Evolutionary conservation across 2,113 vertebrate genomes (phyloP).

Genomic region (Lipophrys pholis): DNA sequence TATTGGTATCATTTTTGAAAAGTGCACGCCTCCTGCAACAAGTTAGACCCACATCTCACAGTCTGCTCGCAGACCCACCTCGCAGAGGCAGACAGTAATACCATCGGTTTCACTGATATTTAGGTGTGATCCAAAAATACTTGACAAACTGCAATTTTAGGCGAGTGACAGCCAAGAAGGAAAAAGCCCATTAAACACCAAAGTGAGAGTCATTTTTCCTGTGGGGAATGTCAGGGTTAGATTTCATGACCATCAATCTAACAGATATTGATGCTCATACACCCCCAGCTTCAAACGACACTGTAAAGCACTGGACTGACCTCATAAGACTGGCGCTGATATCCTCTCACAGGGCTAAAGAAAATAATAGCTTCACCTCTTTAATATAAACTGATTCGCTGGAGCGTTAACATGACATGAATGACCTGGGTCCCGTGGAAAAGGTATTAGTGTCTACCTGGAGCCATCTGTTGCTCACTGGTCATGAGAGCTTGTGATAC

Average conservation of each 20-base stretch:
- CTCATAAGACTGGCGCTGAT: not conserved
- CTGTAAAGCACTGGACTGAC: not conserved
- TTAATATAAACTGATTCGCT: constrained; percentile 15
- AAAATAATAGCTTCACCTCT: not conserved
- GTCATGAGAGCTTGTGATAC: constrained; percentile 88
- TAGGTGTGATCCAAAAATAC: not conserved
- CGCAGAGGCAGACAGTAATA: not conserved
- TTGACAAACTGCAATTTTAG: not conserved
- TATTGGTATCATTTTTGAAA: too few relatives aligned
- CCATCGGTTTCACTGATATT: not conserved
- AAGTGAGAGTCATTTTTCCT: not conserved
- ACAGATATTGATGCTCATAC: not conserved
- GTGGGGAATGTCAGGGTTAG: not conserved
- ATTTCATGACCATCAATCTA: not conserved
- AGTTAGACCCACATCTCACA: too few relatives aligned
- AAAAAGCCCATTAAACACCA: not conserved
- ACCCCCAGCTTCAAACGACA: not conserved
- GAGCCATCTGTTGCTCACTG: constrained; percentile 83
- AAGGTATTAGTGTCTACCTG: constrained; percentile 24
- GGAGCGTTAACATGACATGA: constrained; percentile 16
- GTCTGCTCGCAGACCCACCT: too few relatives aligned
- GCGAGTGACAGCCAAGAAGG: not conserved
- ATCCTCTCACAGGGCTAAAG: not conserved
- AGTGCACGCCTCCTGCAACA: too few relatives aligned
- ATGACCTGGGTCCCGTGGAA: constrained; percentile 31